Base-by-base conservation (phyloP, 2,113 vertebrate species). In the Rynchops niger region DNA sequence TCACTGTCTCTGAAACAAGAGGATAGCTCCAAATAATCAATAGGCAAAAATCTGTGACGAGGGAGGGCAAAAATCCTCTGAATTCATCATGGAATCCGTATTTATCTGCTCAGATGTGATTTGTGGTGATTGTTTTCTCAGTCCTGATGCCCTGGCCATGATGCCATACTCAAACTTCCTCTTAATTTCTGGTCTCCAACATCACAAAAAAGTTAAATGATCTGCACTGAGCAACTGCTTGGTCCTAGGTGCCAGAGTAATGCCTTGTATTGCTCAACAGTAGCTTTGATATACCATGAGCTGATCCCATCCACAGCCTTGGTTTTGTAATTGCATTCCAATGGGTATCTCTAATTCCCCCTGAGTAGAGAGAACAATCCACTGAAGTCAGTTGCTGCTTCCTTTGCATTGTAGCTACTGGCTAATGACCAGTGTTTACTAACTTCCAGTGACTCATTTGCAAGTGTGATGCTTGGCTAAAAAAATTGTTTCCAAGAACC, bases 241-340 rank as follows among this genome's bases (percentile, higher is more conserved):
- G 50, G 43, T 40, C 36, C 20, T 19, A 1, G 34, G 32, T 82
- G 65, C 42, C 12, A 12, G 30, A 32, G 56, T 15, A 18, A 23
- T 45, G 79, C 76, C 14, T 81, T 3, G 15, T 18, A 2, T 97
- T 93, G 88, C 95, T 94, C 79, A 76, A 6, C 43, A 45, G 80
- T 2, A 76, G 81, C 76, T 86, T 86, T 86, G 77, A 25, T 88
- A 22, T 17, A 3, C 36, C n/a, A 17, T 69, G 80, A 90, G 95
- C 93, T 50, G 96, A 85, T 83, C 83, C 86, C 61, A 63, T 16
- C 58, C 59, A 14, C 69, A 59, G 90, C 87, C 45, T 70, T 34
- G 87, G 81, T 76, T 87, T 95, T 96, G 95, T 95, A 69, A 93
- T 66, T 81, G 82, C 90, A 82, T 92, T 92, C 92, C 97, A 65